Evolutionary conservation across 1,140 invertebrate genomes (phyloP).

Genomic region (Drosophila littoralis): DNA sequence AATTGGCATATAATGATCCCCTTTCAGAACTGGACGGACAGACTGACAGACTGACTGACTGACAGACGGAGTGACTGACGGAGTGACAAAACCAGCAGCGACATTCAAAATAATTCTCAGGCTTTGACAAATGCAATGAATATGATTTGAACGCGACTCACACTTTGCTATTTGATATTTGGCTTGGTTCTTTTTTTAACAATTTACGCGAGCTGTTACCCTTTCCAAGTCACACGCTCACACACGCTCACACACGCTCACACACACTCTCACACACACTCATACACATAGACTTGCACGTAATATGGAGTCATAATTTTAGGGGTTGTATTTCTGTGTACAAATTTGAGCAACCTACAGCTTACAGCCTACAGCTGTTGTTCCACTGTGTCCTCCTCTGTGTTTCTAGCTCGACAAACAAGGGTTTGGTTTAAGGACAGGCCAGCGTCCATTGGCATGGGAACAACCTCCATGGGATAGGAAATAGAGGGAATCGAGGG

Average conservation of each 20-base stretch:
- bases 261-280: constrained; percentile 3
- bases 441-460: constrained; percentile 56
- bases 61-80: constrained; percentile 22
- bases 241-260: constrained; percentile 58
- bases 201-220: constrained; percentile 78
- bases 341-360: constrained; percentile 23
- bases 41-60: constrained; percentile 35
- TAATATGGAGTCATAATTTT: constrained; percentile 72
- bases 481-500: neutral
- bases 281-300: neutral
- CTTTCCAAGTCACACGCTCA: constrained; percentile 56
- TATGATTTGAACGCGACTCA: constrained; percentile 68
- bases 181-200: constrained; percentile 65
- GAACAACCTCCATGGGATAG: constrained; percentile 35
- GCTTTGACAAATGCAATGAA: constrained; percentile 76
- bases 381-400: constrained; percentile 14
- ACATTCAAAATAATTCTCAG: constrained; percentile 76
- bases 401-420: constrained; percentile 65
- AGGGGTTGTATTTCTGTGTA: constrained; percentile 64
- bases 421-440: constrained; percentile 63
- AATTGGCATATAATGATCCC: constrained; percentile 83
- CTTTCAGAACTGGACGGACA: constrained; percentile 49
- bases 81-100: constrained; percentile 70
- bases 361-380: constrained; percentile 74
- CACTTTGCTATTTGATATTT: constrained; percentile 55